Evolutionary conservation across 2,888 invertebrate species (phyloP).

Genomic region (Griposia aprilina): DNA sequence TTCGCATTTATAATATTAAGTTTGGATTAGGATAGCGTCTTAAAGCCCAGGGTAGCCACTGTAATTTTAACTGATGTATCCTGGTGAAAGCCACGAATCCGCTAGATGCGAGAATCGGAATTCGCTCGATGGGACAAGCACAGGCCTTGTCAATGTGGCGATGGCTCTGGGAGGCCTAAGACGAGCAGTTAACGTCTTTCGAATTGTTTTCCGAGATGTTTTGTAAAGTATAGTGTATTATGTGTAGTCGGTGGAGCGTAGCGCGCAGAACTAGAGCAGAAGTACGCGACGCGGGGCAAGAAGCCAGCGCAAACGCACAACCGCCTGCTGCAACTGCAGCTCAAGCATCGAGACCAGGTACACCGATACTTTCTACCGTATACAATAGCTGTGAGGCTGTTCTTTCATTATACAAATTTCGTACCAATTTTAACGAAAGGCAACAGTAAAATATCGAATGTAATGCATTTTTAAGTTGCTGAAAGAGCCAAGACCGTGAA

Average conservation of each 20-base stretch:
- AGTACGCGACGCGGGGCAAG: slow-evolving; percentile 94
- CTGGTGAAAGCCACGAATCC: not conserved
- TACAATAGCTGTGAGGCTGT: not conserved
- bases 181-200: too few species aligned
- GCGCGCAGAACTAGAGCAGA: slow-evolving; percentile 96
- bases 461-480: too few species aligned
- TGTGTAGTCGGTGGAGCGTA: slow-evolving; percentile 94
- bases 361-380: not conserved
- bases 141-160: not conserved
- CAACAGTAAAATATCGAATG: not conserved
- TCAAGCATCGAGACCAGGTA: slow-evolving; percentile 84
- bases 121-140: too few species aligned
- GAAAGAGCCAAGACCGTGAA: too few species aligned
- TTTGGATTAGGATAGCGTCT: too few species aligned
- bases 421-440: too few species aligned
- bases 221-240: not conserved
- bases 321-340: slow-evolving; percentile 92
- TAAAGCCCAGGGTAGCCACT: too few species aligned
- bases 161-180: not conserved
- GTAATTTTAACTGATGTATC: too few species aligned
- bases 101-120: not conserved
- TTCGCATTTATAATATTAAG: too few species aligned
- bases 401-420: too few species aligned
- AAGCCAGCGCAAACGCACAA: slow-evolving; percentile 95
- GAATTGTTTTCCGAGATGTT: not conserved